These are phyloP conservation scores for Nipponia nippon DNA, from an alignment of 2,113 vertebrate genomes.

Conservation along the genomic window DNA sequence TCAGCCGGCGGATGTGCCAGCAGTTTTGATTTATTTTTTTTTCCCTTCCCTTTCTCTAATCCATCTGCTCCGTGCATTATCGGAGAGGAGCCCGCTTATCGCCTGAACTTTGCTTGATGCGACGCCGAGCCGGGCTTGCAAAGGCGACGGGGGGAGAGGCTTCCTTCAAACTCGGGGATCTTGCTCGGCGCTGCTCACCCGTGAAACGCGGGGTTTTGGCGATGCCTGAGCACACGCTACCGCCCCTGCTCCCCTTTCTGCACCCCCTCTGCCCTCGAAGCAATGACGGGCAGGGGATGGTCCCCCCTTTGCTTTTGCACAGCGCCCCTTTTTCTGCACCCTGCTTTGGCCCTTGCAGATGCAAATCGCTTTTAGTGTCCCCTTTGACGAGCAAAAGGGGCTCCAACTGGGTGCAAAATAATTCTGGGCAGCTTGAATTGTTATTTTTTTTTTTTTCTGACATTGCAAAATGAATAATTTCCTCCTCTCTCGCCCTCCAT, in stretches of 20 bases:
- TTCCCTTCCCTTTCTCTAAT: background rate
- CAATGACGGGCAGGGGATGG: background rate
- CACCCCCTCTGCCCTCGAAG: background rate
- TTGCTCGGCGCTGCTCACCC: background rate
- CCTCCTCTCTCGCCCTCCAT: background rate
- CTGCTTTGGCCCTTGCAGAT: background rate
- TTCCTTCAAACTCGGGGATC: too few relatives aligned
- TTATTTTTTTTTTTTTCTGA: too few relatives aligned
- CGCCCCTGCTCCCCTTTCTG: background rate
- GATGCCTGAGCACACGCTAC: background rate
- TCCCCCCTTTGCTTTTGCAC: background rate
- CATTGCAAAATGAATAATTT: background rate
- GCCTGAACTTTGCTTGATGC: background rate
- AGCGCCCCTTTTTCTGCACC: background rate
- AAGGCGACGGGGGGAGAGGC: background rate
- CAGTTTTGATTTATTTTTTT: background rate
- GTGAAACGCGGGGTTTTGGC: background rate
- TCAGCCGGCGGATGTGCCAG: background rate
- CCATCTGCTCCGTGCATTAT: background rate
- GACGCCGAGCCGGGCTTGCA: accelerated
- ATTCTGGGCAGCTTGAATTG: background rate
- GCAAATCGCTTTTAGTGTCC: background rate
- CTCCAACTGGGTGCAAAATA: background rate
- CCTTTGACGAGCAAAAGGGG: background rate
- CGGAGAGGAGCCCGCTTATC: accelerated